phyloP scores from a whole-genome alignment of 2,113 vertebrate species.

The Pao palembangensis region DNA sequence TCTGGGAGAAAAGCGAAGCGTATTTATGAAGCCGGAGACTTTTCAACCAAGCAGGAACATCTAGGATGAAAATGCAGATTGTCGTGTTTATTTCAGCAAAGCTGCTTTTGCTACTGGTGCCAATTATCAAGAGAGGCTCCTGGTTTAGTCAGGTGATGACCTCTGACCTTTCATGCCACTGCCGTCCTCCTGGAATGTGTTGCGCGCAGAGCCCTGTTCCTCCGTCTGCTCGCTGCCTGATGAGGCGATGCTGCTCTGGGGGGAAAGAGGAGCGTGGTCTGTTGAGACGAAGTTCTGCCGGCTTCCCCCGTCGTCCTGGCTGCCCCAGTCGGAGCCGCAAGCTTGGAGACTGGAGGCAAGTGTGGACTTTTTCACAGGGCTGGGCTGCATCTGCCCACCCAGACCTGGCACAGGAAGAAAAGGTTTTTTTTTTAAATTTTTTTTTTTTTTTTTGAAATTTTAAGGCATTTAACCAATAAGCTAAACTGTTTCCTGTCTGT shows the following conservation, averaged over 20 bases:
- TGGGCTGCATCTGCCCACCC: slow-evolving; percentile 83
- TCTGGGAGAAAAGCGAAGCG: slow-evolving; percentile 90
- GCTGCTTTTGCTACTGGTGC: slow-evolving; percentile 10
- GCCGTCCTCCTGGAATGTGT: slow-evolving; percentile 92
- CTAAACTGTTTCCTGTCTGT: neutral
- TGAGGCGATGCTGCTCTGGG: slow-evolving; percentile 92
- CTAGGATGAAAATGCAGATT: slow-evolving; percentile 56
- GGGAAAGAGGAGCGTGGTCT: slow-evolving; percentile 91
- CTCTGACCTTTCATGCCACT: slow-evolving; percentile 92
- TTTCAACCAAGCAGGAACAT: slow-evolving; percentile 92
- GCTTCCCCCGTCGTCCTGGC: slow-evolving; percentile 78
- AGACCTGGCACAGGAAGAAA: slow-evolving; percentile 62
- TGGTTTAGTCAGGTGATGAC: slow-evolving; percentile 8
- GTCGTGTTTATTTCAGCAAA: neutral
- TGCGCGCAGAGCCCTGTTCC: slow-evolving; percentile 82
- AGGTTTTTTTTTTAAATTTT: too few species aligned
- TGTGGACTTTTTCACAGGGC: slow-evolving; percentile 85
- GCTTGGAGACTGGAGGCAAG: slow-evolving; percentile 81
- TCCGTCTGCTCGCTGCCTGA: slow-evolving; percentile 94
- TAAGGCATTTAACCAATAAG: neutral
- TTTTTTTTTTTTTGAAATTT: too few species aligned
- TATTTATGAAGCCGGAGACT: slow-evolving; percentile 95
- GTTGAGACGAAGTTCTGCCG: slow-evolving; percentile 76
- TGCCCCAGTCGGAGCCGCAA: slow-evolving; percentile 83
- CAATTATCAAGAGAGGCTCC: neutral